A percentile compares a stretch with the other conserved stretches of the same genome.
Evolutionary conservation across 1,140 invertebrate genomes (phyloP).

Genomic region (Paracyclopina nana): DNA sequence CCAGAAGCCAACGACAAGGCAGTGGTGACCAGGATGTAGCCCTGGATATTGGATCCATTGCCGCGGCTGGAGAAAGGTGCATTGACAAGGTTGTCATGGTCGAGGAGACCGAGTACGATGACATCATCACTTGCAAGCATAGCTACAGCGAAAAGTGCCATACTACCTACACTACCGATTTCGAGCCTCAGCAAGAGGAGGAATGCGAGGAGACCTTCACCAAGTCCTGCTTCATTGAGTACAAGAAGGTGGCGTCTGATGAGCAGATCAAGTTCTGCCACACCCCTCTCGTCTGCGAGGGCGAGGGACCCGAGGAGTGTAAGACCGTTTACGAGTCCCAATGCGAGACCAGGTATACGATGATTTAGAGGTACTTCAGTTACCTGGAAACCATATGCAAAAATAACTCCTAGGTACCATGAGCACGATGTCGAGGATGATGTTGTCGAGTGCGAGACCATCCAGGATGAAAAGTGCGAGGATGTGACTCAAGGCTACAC

Average conservation of each 20-base stretch:
- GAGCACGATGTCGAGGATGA: conserved; percentile 17
- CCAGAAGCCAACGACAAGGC: neutral
- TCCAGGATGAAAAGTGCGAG: conserved; percentile 15
- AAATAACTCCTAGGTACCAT: too few species aligned
- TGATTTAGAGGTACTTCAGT: too few species aligned
- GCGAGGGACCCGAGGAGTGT: conserved; percentile 10
- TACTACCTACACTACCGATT: conserved; percentile 14
- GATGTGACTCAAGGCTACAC: conserved; percentile 17
- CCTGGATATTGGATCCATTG: conserved; percentile 8
- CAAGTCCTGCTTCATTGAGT: conserved; percentile 15
- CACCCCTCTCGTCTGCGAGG: conserved; percentile 9
- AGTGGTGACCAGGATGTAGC: neutral
- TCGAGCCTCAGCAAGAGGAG: conserved; percentile 15
- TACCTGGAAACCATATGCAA: too few species aligned
- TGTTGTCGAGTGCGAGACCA: conserved; percentile 15
- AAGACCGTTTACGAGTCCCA: conserved; percentile 16
- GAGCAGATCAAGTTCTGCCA: conserved; percentile 14
- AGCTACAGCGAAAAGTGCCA: conserved; percentile 13
- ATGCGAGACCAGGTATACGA: conserved; percentile 11
- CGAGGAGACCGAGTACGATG: conserved; percentile 16
- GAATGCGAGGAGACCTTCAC: conserved; percentile 16
- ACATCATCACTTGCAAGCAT: conserved; percentile 11
- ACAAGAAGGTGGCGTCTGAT: conserved; percentile 7
- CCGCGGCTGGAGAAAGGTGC: conserved; percentile 8
- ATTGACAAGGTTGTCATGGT: conserved; percentile 16